phyloP scores from a whole-genome alignment of 2,113 vertebrate species.

The Emydocephalus ijimae region DNA sequence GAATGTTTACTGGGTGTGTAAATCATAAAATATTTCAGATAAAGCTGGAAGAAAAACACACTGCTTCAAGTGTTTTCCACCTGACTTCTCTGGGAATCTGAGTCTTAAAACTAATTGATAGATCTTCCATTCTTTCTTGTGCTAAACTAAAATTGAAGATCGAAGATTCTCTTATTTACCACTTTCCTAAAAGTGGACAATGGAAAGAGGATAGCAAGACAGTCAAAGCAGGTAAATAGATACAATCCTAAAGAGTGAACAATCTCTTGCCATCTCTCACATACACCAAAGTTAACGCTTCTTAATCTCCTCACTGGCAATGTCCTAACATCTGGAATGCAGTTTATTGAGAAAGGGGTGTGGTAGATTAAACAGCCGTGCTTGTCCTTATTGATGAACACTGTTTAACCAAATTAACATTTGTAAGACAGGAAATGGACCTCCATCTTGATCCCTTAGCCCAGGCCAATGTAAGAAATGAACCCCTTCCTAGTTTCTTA shows the following conservation, averaged over 20 bases:
- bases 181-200: background rate
- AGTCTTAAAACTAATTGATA: background rate
- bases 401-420: background rate
- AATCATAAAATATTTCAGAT: background rate
- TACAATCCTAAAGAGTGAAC: background rate
- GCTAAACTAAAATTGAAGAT: too few relatives aligned
- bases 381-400: background rate
- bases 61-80: background rate
- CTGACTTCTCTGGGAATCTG: background rate
- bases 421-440: background rate
- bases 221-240: background rate
- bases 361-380: background rate
- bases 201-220: background rate
- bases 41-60: background rate
- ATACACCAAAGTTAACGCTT: background rate
- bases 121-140: background rate
- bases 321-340: background rate
- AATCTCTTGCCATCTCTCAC: background rate
- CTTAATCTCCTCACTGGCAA: background rate
- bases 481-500: conserved; percentile 68
- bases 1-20: background rate
- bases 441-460: conserved; percentile 35
- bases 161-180: background rate
- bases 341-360: background rate
- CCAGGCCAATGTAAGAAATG: background rate